Evolutionary conservation across 2,888 invertebrate genomes (phyloP), one percentile per base, ranked within the genome.

Genomic region (Hesperia comma): DNA sequence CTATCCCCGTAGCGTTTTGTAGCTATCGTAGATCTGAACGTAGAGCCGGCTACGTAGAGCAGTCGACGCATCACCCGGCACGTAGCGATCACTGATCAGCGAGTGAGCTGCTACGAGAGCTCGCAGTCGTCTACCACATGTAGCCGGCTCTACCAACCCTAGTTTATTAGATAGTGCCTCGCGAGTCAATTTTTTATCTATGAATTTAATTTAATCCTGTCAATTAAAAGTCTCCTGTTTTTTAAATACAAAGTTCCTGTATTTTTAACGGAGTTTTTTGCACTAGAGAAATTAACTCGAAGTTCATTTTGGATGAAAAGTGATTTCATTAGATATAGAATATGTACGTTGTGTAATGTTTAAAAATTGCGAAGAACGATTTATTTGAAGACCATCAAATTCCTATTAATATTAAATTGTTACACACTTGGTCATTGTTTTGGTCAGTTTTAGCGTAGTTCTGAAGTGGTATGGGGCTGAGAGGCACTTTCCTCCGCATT

Each of bases 201-300:
- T 82, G 82, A 82, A 78, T 87, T 88, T 88, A 69, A 77, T 87
- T 90, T 82, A 79, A 86, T 79, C 80, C 86, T 82, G 92, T 92
- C 92, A 92, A 92, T 92, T 92, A 90, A 73, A 72, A 69, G 70
- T 78, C 82, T 77, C 80, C 80, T 69, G 54, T 54, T 58, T 82
- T 74, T 72, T 75, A 79, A 83, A 79, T 74, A 77, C 77, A 72
- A 73, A 72, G 75, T 75, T 79, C 75, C 74, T 75, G 71, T 74
- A 77, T 75, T 72, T 72, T 73, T 68, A 72, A 71, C 66, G 54
- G 54, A 66, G 60, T 60, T 60, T 33, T 58, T 53, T 37, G 66
- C 55, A 55, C 46, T 56, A 67, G 54, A 33, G 55, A 60, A 55
- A 66, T 54, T 43, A 33, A 33, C 43, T 46, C 17, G 32, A 21